Percentiles rank a stretch among this genome's conserved stretches.
Conservation (phyloP, 2,797 vertebrate genomes). For the Austrolebias charrua region DNA sequence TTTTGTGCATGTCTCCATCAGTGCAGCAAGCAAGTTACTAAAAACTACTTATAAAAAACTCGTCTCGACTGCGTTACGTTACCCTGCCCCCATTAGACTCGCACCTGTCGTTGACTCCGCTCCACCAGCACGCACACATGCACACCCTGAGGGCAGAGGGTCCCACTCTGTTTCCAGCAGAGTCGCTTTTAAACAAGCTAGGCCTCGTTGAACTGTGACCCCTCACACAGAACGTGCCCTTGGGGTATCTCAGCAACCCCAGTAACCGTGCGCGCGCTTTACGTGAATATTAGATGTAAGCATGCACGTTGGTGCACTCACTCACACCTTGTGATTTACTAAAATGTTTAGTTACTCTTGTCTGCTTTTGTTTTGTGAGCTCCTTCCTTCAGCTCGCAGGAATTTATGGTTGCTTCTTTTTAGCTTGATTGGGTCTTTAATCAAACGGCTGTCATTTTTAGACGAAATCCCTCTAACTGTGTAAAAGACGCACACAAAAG, state of each 20-base stretch:
- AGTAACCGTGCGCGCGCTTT: constrained; percentile 47
- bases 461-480: constrained; percentile 36
- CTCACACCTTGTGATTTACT: constrained; percentile 37
- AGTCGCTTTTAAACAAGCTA: constrained; percentile 74
- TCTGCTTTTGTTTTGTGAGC: constrained; percentile 23
- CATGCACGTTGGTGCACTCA: constrained; percentile 26
- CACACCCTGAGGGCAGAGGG: constrained; percentile 57
- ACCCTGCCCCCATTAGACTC: constrained; percentile 33
- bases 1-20: no score
- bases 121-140: constrained; percentile 19
- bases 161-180: constrained; percentile 62
- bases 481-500: constrained; percentile 31
- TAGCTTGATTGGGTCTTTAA: constrained; percentile 45
- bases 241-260: constrained; percentile 64
- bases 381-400: constrained; percentile 1
- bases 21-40: no score
- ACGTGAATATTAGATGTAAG: constrained; percentile 22
- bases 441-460: constrained; percentile 37
- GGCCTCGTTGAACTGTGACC: constrained; percentile 74
- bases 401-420: constrained; percentile 36
- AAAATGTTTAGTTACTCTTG: constrained; percentile 47
- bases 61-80: constrained; percentile 67
- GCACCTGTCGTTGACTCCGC: constrained; percentile 76
- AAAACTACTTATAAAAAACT: constrained; percentile 62
- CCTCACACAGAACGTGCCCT: constrained; percentile 66